These are phyloP conservation scores for Anthonomus grandis DNA, from an alignment of 1,140 invertebrate species.

Conservation along the genomic window DNA sequence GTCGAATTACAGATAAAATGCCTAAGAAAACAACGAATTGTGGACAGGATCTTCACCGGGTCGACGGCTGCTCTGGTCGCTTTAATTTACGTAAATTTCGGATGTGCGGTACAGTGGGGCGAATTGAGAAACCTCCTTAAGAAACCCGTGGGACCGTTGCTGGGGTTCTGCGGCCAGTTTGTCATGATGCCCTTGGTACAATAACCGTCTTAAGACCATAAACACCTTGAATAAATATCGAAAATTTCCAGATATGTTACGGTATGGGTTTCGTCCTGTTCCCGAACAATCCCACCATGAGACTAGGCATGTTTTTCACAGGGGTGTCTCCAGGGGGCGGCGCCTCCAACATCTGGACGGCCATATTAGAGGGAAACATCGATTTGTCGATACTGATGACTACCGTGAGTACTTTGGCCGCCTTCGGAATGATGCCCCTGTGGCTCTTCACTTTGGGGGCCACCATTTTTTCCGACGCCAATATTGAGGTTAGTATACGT, in stretches of 20 bases:
- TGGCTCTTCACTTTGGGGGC: conserved; percentile 92
- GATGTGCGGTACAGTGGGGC: conserved; percentile 80
- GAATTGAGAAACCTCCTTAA: conserved; percentile 67
- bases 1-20: conserved; percentile 53
- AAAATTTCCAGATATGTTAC: conserved; percentile 65
- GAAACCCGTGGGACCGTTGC: conserved; percentile 76
- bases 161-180: conserved; percentile 83
- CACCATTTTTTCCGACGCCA: conserved; percentile 58
- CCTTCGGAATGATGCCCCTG: conserved; percentile 75
- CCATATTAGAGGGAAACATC: conserved; percentile 82
- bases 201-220: conserved; percentile 44
- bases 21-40: conserved; percentile 57
- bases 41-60: conserved; percentile 74
- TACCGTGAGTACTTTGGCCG: conserved; percentile 62
- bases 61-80: conserved; percentile 75
- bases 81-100: conserved; percentile 86
- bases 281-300: conserved; percentile 63
- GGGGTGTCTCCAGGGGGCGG: conserved; percentile 89
- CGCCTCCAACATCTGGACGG: conserved; percentile 92
- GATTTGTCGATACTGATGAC: conserved; percentile 92
- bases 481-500: conserved; percentile 7
- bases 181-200: conserved; percentile 86
- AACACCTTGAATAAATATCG: background rate
- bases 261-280: conserved; percentile 70
- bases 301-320: conserved; percentile 86